Base-by-base conservation (phyloP, 2,797 vertebrate genomes). In the Heterohyrax brucei region DNA sequence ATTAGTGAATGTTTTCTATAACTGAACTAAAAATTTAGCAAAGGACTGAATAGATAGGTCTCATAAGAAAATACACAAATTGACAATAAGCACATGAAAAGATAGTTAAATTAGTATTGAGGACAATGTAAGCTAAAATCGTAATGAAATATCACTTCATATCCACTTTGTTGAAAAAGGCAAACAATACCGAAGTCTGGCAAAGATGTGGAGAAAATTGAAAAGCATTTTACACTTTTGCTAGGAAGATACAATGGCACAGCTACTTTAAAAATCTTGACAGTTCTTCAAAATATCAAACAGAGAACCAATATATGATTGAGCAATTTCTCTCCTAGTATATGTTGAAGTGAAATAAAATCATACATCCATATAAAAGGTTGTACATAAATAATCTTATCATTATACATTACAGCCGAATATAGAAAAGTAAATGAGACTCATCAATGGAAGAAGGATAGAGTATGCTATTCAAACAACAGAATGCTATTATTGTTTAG, bases 51-150 rank as follows among this genome's bases (percentile, higher is more conserved):
- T 56, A 56, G 53, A 56, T 13, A 56, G 13, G 13, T 56, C 53
- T 13, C 50, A 12, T 13, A 56, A 56, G 13, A 56, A 56, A 16
- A 56, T 13, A 56, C 12, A 56, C 13, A 16, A 56, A 56, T 56
- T 14, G 53, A 16, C 53, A 56, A 13, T 16, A 56, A 56, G 53
- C 53, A 56, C 53, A 56, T 56, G 53, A 56, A 56, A 85, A 89
- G 5, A 44, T 10, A 16, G 13, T 16, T 16, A 56, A 56, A 76
- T 93, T 91, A 50, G 4, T 77, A 16, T 64, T 50, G 19, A 19
- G 33, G 53, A 14, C 81, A 95, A 92, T 46, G 19, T 5, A 77
- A 64, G 16, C 72, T n/a, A 81, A 94, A 91, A 81, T 13, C 30
- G 64, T n/a, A 77, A 33, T 77, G 28, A 72, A 21, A 44, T 72